Evolutionary conservation across 2,113 vertebrate genomes (phyloP).

Genomic region (Ophthalmolycus amberensis): DNA sequence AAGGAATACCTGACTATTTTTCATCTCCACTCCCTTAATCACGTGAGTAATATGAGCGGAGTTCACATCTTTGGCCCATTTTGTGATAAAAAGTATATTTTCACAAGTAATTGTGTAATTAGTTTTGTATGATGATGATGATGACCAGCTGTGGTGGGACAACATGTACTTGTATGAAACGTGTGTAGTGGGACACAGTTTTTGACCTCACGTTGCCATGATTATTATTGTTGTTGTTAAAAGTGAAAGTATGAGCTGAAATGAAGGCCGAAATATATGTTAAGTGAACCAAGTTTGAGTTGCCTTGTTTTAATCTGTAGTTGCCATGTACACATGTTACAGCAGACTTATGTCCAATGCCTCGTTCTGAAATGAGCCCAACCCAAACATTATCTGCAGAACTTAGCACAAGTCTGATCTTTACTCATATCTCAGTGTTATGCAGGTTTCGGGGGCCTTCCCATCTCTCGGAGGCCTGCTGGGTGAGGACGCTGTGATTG

Average conservation of each 20-base stretch:
- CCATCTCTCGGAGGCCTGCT: slow-evolving; percentile 88
- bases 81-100: neutral
- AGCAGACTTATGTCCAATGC: too few relatives aligned
- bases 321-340: too few relatives aligned
- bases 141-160: neutral
- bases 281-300: neutral
- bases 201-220: too few relatives aligned
- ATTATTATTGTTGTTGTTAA: neutral
- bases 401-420: neutral
- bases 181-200: too few relatives aligned
- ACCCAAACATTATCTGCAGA: neutral
- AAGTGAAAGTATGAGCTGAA: neutral
- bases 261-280: too few relatives aligned
- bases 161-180: neutral
- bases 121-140: neutral
- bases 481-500: slow-evolving; percentile 89
- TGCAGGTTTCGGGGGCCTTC: slow-evolving; percentile 92
- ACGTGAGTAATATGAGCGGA: neutral
- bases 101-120: neutral
- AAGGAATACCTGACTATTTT: neutral
- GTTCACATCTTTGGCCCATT: neutral
- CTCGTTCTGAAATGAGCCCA: neutral
- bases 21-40: neutral
- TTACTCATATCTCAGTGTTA: slow-evolving; percentile 83
- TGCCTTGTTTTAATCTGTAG: neutral